Evolutionary conservation across 2,113 vertebrate species (phyloP).

Genomic region (Gnathonemus echidnorhynchus): DNA sequence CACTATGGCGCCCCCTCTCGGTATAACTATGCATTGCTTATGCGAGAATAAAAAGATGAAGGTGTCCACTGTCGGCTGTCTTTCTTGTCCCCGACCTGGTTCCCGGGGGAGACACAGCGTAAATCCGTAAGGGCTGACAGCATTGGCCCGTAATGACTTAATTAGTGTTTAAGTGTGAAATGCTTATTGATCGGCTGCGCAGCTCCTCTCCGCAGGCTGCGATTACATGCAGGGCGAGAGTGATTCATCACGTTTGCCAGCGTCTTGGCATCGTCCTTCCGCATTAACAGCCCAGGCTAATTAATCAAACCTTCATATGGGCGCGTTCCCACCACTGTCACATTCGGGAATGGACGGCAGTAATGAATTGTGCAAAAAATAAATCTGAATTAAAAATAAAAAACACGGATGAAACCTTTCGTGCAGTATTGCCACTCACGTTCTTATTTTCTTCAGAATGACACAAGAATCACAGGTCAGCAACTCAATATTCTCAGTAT

Average conservation of each 20-base stretch:
- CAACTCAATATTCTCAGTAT: not conserved
- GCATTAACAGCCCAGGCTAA: slow-evolving; percentile 28
- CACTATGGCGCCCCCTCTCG: slow-evolving; percentile 5
- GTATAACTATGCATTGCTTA: not conserved
- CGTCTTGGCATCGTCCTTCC: not conserved
- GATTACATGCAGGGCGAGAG: slow-evolving; percentile 21
- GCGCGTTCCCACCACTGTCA: slow-evolving; percentile 2
- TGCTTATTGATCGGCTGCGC: slow-evolving; percentile 42
- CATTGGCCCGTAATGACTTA: slow-evolving; percentile 44
- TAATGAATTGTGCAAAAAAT: slow-evolving; percentile 20
- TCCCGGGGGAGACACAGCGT: not conserved
- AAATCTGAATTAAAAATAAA: slow-evolving; percentile 23
- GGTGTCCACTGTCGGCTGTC: not conserved
- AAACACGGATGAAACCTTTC: not conserved
- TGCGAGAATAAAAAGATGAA: not conserved
- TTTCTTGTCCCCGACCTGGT: slow-evolving; percentile 3
- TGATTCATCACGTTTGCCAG: slow-evolving; percentile 31
- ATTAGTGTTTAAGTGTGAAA: slow-evolving; percentile 57
- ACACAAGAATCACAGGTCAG: not conserved
- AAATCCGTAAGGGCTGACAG: slow-evolving; percentile 24
- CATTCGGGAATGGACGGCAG: slow-evolving; percentile 12
- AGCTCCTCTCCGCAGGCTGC: slow-evolving; percentile 28
- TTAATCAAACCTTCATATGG: slow-evolving; percentile 21
- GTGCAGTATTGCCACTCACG: not conserved
- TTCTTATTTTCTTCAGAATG: not conserved